Evolutionary conservation across 1,140 invertebrate species (phyloP).

Genomic region (Microplitis mediator): DNA sequence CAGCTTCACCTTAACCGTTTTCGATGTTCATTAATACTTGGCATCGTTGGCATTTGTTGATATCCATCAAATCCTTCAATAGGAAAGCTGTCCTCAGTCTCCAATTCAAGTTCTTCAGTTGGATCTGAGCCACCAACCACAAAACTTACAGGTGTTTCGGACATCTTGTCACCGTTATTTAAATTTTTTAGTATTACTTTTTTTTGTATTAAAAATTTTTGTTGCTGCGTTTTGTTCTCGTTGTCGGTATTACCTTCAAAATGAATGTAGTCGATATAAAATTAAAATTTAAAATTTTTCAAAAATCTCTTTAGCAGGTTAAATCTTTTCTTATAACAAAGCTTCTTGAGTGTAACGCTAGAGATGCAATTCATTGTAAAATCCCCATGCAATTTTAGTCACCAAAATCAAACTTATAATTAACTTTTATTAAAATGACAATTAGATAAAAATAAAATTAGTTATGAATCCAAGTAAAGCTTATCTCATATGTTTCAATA

Average conservation of each 20-base stretch:
- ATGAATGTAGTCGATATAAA: constrained; percentile 24
- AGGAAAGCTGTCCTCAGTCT: constrained; percentile 61
- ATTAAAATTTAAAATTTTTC: not conserved
- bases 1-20: constrained; percentile 62
- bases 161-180: constrained; percentile 38
- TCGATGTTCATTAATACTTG: constrained; percentile 61
- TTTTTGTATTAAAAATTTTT: constrained; percentile 10
- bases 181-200: not conserved
- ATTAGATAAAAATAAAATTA: no score
- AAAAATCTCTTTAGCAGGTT: no score
- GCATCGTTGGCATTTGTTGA: constrained; percentile 46
- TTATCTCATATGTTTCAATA: no score
- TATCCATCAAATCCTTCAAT: constrained; percentile 36
- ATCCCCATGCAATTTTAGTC: no score
- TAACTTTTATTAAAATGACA: no score
- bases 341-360: no score
- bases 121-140: constrained; percentile 60
- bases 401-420: no score
- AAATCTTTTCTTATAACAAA: no score
- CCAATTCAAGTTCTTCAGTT: constrained; percentile 48
- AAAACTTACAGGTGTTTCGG: constrained; percentile 59
- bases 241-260: constrained; percentile 51
- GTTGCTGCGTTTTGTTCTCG: constrained; percentile 27
- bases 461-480: no score
- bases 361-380: no score